Evolutionary conservation across 2,888 invertebrate genomes (phyloP).

Genomic region (Calephelis perditalis): DNA sequence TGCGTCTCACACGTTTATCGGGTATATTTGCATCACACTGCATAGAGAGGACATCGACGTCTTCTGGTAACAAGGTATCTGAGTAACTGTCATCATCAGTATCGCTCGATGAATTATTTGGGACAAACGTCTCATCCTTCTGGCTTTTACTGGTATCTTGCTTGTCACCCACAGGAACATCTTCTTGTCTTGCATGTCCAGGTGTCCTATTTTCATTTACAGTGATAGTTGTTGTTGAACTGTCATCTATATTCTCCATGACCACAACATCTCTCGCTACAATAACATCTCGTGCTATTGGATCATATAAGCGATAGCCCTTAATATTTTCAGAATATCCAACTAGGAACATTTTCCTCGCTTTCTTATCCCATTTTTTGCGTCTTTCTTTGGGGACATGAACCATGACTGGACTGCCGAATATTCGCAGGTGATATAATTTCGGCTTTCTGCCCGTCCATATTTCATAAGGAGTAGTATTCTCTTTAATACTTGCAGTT

Average conservation of each 20-base stretch:
- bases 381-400: constrained; percentile 29
- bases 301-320: constrained; percentile 32
- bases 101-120: constrained; percentile 11
- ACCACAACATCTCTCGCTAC: constrained; percentile 24
- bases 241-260: constrained; percentile 25
- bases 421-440: constrained; percentile 26
- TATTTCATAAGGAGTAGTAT: constrained; percentile 6
- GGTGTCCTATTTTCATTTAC: constrained; percentile 17
- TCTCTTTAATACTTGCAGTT: background rate
- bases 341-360: constrained; percentile 25
- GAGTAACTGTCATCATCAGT: constrained; percentile 5
- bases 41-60: background rate
- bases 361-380: constrained; percentile 32
- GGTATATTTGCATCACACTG: constrained; percentile 5
- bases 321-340: constrained; percentile 32
- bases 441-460: constrained; percentile 21
- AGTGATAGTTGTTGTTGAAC: constrained; percentile 12
- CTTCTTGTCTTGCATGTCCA: constrained; percentile 11
- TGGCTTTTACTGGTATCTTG: background rate
- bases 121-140: constrained; percentile 13
- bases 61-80: constrained; percentile 13
- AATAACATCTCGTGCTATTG: constrained; percentile 26
- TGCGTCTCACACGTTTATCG: constrained; percentile 22
- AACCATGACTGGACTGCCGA: constrained; percentile 28
- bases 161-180: background rate